These are phyloP conservation scores for Rattus rattus DNA, from an alignment of 2,113 vertebrate genomes.

Conservation along the genomic window DNA sequence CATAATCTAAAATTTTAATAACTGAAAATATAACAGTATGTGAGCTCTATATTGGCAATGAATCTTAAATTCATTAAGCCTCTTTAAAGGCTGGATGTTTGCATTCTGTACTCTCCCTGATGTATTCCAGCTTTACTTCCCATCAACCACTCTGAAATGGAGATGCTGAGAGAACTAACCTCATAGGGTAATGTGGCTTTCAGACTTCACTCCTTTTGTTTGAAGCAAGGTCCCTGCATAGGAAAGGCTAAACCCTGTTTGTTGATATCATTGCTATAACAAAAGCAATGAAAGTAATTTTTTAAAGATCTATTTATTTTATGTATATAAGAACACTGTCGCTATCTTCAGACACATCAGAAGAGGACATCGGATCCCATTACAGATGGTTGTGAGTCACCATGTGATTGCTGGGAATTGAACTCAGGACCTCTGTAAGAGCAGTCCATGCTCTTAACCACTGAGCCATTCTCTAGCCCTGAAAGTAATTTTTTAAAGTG, in stretches of 20 bases:
- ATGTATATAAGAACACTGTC: too few species aligned
- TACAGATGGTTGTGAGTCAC: too few species aligned
- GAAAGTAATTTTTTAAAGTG: too few species aligned
- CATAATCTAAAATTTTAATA: not conserved
- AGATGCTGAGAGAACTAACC: not conserved
- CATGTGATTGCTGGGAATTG: too few species aligned
- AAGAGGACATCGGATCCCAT: too few species aligned
- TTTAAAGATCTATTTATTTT: not conserved
- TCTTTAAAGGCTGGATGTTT: not conserved
- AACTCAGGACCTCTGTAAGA: too few species aligned
- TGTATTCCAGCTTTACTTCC: not conserved
- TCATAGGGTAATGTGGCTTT: not conserved
- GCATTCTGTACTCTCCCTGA: not conserved
- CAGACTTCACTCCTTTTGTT: not conserved
- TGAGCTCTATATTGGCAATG: not conserved
- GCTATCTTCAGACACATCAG: too few species aligned
- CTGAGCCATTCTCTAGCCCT: too few species aligned
- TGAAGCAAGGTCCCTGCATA: not conserved
- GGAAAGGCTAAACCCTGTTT: not conserved
- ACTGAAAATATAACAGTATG: not conserved
- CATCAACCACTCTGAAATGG: not conserved
- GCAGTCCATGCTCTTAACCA: too few species aligned
- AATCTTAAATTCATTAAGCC: too few species aligned
- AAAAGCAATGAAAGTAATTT: constrained; percentile 4
- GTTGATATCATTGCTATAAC: not conserved